Percentiles rank a stretch among this genome's conserved stretches.
Evolutionary conservation across 1,140 invertebrate genomes (phyloP).

Genomic region (Tetranychus urticae): DNA sequence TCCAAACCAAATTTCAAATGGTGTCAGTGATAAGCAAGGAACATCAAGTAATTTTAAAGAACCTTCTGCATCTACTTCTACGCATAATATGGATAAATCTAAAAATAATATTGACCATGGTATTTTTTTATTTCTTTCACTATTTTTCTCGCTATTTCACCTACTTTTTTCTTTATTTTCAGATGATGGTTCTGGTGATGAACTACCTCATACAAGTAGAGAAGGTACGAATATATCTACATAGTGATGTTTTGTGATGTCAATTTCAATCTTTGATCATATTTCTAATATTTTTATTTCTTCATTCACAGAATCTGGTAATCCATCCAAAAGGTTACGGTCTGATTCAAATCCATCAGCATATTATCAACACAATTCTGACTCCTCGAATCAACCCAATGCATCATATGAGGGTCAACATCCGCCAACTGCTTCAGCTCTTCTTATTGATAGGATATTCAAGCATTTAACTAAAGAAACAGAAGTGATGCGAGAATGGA

Average conservation of each 20-base stretch:
- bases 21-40: neutral
- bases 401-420: neutral
- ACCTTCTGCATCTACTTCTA: neutral
- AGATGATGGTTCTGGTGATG: neutral
- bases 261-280: neutral
- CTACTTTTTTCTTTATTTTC: neutral
- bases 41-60: neutral
- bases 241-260: too few species aligned
- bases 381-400: neutral
- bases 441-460: slow-evolving; percentile 11
- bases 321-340: neutral
- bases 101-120: neutral
- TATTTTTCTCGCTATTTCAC: too few species aligned
- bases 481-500: slow-evolving; percentile 11
- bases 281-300: neutral
- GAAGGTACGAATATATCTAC: neutral
- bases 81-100: neutral
- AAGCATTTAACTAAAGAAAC: slow-evolving; percentile 7
- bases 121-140: too few species aligned
- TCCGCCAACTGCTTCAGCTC: neutral
- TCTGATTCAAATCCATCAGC: neutral
- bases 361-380: neutral
- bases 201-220: neutral
- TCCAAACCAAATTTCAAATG: neutral
- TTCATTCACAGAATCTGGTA: neutral